phyloP scores from a whole-genome alignment of 1,140 invertebrate genomes.

The Drosophila azteca region DNA sequence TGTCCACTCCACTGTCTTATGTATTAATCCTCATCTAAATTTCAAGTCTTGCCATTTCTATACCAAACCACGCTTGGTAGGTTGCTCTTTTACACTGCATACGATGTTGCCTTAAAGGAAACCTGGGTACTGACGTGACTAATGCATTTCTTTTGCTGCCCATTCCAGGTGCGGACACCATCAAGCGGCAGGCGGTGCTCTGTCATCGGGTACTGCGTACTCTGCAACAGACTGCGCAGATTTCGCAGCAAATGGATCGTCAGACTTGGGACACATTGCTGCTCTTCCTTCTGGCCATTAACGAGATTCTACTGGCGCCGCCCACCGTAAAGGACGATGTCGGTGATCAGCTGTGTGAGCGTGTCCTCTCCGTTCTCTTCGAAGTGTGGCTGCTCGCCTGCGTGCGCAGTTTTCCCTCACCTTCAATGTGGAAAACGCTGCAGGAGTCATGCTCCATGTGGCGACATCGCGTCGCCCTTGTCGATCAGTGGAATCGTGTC shows the following conservation, averaged over 20 bases:
- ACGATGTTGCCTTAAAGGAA: not conserved
- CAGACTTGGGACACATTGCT: conserved; percentile 96
- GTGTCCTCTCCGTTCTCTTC: conserved; percentile 96
- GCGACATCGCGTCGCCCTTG: conserved; percentile 95
- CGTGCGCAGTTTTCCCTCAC: conserved; percentile 93
- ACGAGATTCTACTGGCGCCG: conserved; percentile 95
- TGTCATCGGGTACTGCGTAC: conserved; percentile 97
- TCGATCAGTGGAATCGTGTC: conserved; percentile 97
- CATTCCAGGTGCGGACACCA: conserved; percentile 91
- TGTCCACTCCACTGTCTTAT: not conserved
- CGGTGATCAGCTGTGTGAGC: conserved; percentile 96
- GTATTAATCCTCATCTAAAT: conserved; percentile 45
- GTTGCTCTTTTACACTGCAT: conserved; percentile 54
- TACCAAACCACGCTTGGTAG: conserved; percentile 94
- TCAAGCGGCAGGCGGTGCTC: conserved; percentile 96
- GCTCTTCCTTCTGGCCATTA: conserved; percentile 95
- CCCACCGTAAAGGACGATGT: conserved; percentile 97
- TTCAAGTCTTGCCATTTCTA: conserved; percentile 93
- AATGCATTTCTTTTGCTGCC: conserved; percentile 19
- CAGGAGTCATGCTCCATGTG: conserved; percentile 95
- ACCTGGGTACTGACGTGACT: not conserved
- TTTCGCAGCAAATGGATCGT: conserved; percentile 90
- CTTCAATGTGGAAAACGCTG: conserved; percentile 97
- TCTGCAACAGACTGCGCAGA: conserved; percentile 93
- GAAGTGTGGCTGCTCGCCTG: conserved; percentile 98